These are phyloP conservation scores for Campoplex capitator DNA, from an alignment of 2,888 invertebrate genomes.

Conservation along the genomic window DNA sequence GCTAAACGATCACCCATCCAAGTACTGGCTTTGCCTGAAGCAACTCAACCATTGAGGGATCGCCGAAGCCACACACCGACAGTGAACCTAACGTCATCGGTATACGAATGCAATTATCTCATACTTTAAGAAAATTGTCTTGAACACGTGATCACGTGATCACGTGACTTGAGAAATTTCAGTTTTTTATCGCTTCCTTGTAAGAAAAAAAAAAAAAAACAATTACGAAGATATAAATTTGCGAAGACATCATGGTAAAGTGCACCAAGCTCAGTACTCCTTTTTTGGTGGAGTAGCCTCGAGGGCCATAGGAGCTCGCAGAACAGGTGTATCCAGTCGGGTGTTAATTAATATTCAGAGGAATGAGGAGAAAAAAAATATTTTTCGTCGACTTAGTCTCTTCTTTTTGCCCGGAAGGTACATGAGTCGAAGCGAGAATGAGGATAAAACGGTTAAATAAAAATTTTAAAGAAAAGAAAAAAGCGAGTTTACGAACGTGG, in stretches of 20 bases:
- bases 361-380: constrained; percentile 67
- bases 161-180: background rate
- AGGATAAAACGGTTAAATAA: constrained; percentile 5
- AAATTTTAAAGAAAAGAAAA: background rate
- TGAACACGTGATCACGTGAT: background rate
- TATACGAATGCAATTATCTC: background rate
- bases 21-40: background rate
- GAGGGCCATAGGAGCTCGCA: constrained; percentile 39
- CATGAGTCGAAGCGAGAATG: constrained; percentile 3
- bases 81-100: background rate
- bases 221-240: background rate
- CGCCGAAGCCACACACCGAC: background rate
- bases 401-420: constrained; percentile 24
- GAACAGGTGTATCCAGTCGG: constrained; percentile 77
- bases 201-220: background rate
- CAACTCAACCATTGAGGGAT: background rate
- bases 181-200: background rate
- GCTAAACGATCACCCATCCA: background rate
- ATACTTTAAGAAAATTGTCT: background rate
- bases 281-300: constrained; percentile 11
- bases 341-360: constrained; percentile 82
- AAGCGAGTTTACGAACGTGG: background rate
- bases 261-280: constrained; percentile 16
- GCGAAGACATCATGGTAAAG: background rate
- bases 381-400: constrained; percentile 15